Base-by-base conservation (phyloP, 2,888 invertebrate species). In the Hipparchia sbordonii region DNA sequence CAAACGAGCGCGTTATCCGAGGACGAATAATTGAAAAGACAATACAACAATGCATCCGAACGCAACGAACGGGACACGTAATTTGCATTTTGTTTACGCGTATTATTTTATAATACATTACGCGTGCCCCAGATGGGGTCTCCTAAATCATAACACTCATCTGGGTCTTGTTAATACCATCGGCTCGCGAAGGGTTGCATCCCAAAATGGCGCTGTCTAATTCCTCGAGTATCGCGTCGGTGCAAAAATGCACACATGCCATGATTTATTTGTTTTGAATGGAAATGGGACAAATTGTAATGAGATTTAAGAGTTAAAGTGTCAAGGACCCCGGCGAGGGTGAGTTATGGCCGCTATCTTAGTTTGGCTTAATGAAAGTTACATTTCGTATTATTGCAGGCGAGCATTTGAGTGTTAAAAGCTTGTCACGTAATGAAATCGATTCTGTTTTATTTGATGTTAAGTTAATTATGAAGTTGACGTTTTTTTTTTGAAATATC, bases 271-370 rank as follows among this genome's bases (percentile, higher is more conserved):
- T 81, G 80, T 86, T 87, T 82, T 78, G 82, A 86, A 93, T 93
- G 92, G 91, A 91, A 91, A 93, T 93, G 73, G 63, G 78, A 80
- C 89, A 92, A 92, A 93, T 93, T 92, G 89, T 92, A 90, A 90
- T 88, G 85, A 90, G 89, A 92, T 92, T 89, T 87, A 77, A 80
- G 81, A 78, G 81, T 82, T 80, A 80, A 78, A 76, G 77, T 78
- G 78, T 79, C 77, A 74, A 76, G 78, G 68, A 74, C 79, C 79
- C 78, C 73, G 72, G 76, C 76, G 72, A 77, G 77, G 77, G 78
- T 74, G 79, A 77, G 76, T 77, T 79, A 80, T 80, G 79, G 67
- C 54, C 45, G 67, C 60, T 71, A 59, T 72, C 70, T 75, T 57
- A 57, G 59, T 70, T 72, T 56, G 46, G 39, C 57, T 70, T 68